Conservation (phyloP, 2,888 invertebrate species). For the Habroteleia sp. region DNA sequence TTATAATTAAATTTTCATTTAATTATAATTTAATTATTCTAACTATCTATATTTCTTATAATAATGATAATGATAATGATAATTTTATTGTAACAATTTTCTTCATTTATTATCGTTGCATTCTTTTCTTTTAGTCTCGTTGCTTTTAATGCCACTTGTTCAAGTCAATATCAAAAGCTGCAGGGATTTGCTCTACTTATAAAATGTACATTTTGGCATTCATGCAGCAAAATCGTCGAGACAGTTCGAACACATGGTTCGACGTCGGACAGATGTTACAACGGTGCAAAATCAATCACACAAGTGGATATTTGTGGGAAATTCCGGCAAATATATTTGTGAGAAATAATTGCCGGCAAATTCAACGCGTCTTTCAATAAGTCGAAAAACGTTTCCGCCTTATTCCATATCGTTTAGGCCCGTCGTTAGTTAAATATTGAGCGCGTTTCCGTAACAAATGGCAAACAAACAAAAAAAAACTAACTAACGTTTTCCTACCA, state of each 20-base stretch:
- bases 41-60: no score
- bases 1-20: no score
- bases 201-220: conserved; percentile 55
- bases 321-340: no score
- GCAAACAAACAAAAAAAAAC: conserved; percentile 21
- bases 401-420: conserved; percentile 5
- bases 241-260: conserved; percentile 47
- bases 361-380: conserved; percentile 13
- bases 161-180: conserved; percentile 35
- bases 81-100: no score
- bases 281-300: conserved; percentile 47
- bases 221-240: conserved; percentile 43
- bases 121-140: conserved; percentile 1
- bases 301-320: conserved; percentile 46
- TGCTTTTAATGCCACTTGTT: conserved; percentile 27
- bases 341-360: conserved; percentile 36
- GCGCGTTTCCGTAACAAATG: conserved; percentile 12
- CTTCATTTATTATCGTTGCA: no score
- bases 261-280: conserved; percentile 51
- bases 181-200: conserved; percentile 55
- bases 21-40: no score
- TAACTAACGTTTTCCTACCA: no score
- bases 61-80: no score
- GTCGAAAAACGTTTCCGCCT: conserved; percentile 13
- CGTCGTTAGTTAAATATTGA: conserved; percentile 1